These are phyloP conservation scores for Ornithoptera alexandrae DNA, from an alignment of 2,888 invertebrate species.

Conservation along the genomic window DNA sequence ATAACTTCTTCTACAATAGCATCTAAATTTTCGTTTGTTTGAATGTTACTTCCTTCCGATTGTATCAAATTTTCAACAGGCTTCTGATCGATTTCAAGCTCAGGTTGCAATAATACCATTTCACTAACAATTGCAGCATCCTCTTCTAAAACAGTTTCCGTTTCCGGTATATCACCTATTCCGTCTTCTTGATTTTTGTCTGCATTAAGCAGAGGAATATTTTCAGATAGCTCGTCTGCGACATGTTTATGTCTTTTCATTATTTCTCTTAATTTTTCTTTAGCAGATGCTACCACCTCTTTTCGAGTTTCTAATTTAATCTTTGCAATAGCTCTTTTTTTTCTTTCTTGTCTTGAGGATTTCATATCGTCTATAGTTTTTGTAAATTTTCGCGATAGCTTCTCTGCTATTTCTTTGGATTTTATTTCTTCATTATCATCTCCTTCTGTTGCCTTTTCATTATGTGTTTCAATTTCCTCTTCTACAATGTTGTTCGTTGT, in stretches of 20 bases:
- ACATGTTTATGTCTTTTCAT: conserved; percentile 74
- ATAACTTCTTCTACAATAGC: conserved; percentile 75
- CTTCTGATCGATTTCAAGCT: conserved; percentile 25
- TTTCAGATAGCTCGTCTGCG: conserved; percentile 59
- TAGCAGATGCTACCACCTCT: conserved; percentile 73
- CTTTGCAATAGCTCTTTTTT: conserved; percentile 69
- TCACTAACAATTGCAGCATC: conserved; percentile 63
- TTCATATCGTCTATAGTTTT: conserved; percentile 59
- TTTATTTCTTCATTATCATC: conserved; percentile 1
- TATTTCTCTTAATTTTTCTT: conserved; percentile 73
- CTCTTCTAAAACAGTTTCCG: conserved; percentile 38
- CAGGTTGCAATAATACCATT: conserved; percentile 34
- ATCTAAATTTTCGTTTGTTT: conserved; percentile 63
- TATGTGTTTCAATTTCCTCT: conserved; percentile 32
- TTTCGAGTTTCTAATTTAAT: conserved; percentile 72
- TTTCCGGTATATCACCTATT: conserved; percentile 57
- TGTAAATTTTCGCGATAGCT: conserved; percentile 48
- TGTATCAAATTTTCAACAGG: conserved; percentile 32
- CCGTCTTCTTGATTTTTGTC: conserved; percentile 41
- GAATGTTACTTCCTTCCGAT: conserved; percentile 40
- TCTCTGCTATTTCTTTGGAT: conserved; percentile 38
- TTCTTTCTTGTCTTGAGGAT: conserved; percentile 58
- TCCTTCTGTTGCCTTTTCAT: conserved; percentile 33
- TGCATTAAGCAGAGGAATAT: conserved; percentile 40
- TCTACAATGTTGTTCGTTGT: conserved; percentile 15